Evolutionary conservation across 53 echinoderm and acorn worm genomes (phyloP), one percentile per base, ranked within the genome.

Genomic region (Holothuria scabra): DNA sequence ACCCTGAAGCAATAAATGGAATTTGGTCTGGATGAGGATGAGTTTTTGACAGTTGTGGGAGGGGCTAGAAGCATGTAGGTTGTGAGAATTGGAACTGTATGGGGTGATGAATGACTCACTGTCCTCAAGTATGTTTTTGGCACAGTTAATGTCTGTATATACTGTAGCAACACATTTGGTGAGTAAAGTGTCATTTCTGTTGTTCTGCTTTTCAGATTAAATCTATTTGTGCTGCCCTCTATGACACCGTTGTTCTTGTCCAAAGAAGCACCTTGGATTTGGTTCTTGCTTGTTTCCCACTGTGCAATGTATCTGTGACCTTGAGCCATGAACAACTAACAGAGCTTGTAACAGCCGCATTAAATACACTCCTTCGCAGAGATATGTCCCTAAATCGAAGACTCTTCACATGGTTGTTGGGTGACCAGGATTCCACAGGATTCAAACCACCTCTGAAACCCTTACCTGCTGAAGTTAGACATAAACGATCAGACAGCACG

Each of bases 331-430:
- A 89, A 9, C 89, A 99, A 26, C 84, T 87, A 44, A 72, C 83
- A 5, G 86, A 83, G 70, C 79, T 99, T 6, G 52, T 94, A 61
- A 95, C 94, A 0, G 92, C 99, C 4, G 87, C 92, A 30, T 92
- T 99, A 55, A 93, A 93, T 33, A 92, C 92, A 13, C 85, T 99
- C 25, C 89, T 99, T 16, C 90, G 99, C 19, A 88, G 99, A 2
- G 99, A 99, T 93, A 99, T 99, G 99, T 99, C 99, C 20, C 88
- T 99, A 10, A 99, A 99, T 52, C 84, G 99, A 9, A 85, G 94
- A 22, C 89, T 99, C 16, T 99, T 83, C 66, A 90, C 94, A 37
- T 99, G 99, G 99, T 65, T 99, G 65, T 87, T 99, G 11, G 99
- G 99, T 14, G 85, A 61, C 20, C 38, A 81, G 21, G 85, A 89